Evolutionary conservation across 2,797 vertebrate species (phyloP).

Genomic region (Ispidina lecontei): DNA sequence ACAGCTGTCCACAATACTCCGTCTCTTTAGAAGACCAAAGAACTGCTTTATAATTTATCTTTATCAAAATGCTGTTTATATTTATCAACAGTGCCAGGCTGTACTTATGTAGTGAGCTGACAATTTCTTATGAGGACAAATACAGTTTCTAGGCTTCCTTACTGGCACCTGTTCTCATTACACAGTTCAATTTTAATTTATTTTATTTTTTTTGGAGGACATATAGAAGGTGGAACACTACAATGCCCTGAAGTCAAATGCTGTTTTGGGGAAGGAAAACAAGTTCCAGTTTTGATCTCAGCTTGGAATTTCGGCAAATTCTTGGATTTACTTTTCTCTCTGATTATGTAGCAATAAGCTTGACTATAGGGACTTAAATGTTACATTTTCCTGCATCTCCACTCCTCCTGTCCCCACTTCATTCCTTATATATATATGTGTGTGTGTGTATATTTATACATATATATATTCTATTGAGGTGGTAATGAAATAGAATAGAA

Average conservation of each 20-base stretch:
- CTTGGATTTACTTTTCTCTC: slow-evolving; percentile 2
- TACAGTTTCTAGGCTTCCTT: slow-evolving; percentile 44
- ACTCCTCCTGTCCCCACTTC: neutral
- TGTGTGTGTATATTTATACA: neutral
- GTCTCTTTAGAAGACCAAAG: slow-evolving; percentile 50
- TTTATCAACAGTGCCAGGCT: slow-evolving; percentile 49
- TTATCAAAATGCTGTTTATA: slow-evolving; percentile 50
- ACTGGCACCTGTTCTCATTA: slow-evolving; percentile 32
- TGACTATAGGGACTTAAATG: neutral
- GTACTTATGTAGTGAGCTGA: slow-evolving; percentile 21
- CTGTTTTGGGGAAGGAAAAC: slow-evolving; percentile 25
- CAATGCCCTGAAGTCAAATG: neutral
- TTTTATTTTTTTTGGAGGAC: neutral
- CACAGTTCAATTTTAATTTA: neutral
- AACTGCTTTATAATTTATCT: slow-evolving; percentile 55
- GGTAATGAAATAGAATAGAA: slow-evolving; percentile 30
- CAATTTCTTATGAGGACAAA: slow-evolving; percentile 48
- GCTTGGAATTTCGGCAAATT: slow-evolving; percentile 1
- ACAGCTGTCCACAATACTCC: slow-evolving; percentile 29
- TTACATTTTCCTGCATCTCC: neutral
- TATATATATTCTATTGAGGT: neutral
- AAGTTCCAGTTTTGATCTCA: neutral
- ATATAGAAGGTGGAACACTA: neutral
- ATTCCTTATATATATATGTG: neutral
- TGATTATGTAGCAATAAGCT: neutral